Conservation (phyloP, 1,140 invertebrate genomes). For the Portunus trituberculatus region DNA sequence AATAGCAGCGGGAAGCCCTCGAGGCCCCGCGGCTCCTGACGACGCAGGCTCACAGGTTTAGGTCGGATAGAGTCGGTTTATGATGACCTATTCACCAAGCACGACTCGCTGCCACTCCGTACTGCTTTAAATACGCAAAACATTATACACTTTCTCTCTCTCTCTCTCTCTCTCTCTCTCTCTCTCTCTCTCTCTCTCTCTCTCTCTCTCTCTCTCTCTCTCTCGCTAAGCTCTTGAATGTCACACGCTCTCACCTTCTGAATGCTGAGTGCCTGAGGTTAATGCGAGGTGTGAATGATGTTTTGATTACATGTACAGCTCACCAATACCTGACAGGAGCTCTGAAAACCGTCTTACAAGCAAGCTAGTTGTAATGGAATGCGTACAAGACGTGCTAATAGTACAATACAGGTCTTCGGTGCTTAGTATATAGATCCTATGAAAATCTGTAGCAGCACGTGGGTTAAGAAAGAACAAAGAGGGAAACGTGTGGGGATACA, state of each 20-base stretch:
- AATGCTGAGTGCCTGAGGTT: neutral
- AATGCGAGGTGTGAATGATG: no score
- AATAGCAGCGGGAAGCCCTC: neutral
- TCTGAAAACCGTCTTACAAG: no score
- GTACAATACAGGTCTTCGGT: no score
- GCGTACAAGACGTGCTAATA: no score
- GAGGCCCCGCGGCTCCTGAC: neutral
- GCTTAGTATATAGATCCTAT: no score
- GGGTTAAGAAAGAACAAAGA: no score
- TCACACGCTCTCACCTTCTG: neutral
- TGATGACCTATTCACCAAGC: neutral
- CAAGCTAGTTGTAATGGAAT: no score
- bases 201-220: constrained; percentile 51
- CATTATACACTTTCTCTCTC: constrained; percentile 35
- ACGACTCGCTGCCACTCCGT: neutral
- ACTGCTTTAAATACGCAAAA: neutral
- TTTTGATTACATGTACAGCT: neutral
- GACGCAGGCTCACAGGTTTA: neutral
- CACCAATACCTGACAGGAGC: neutral
- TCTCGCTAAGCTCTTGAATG: neutral
- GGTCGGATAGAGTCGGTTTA: neutral
- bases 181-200: constrained; percentile 54
- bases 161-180: constrained; percentile 59
- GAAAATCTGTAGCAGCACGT: no score
- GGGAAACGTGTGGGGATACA: no score